Conservation (phyloP, 1,140 invertebrate genomes). For the Asbolus verrucosus region DNA sequence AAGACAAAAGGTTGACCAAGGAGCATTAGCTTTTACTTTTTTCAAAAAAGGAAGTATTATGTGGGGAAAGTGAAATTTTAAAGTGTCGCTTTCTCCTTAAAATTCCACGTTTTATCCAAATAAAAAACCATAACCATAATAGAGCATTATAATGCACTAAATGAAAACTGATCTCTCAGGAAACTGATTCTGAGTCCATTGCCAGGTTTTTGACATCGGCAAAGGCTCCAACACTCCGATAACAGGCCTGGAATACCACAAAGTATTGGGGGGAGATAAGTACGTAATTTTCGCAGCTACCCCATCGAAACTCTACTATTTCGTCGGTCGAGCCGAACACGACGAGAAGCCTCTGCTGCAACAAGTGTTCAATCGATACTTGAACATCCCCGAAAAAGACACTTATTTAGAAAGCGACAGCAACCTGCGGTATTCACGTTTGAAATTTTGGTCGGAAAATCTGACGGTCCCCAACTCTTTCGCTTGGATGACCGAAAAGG, state of each 20-base stretch:
- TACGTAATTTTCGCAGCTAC: slow-evolving; percentile 89
- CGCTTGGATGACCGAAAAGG: slow-evolving; percentile 86
- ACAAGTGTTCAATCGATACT: slow-evolving; percentile 85
- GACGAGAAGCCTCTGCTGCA: slow-evolving; percentile 86
- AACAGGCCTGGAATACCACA: slow-evolving; percentile 87
- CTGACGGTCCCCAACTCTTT: slow-evolving; percentile 80
- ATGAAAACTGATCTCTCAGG: slow-evolving; percentile 1
- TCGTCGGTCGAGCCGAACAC: slow-evolving; percentile 78
- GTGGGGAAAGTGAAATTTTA: slow-evolving; percentile 5
- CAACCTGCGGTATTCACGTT: slow-evolving; percentile 80
- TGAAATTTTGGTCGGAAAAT: slow-evolving; percentile 83
- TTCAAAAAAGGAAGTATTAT: too few species aligned
- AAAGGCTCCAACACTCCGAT: slow-evolving; percentile 81
- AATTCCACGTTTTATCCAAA: too few species aligned
- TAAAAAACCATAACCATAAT: too few species aligned
- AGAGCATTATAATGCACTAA: neutral
- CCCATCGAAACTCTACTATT: slow-evolving; percentile 85
- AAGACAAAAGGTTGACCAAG: too few species aligned
- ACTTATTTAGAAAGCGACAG: slow-evolving; percentile 82
- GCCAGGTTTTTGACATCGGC: slow-evolving; percentile 88
- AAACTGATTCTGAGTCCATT: neutral
- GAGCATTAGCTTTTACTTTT: too few species aligned
- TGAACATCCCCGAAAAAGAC: slow-evolving; percentile 78
- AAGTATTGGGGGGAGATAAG: slow-evolving; percentile 75
- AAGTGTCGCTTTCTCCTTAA: too few species aligned